Evolutionary conservation across 2,797 vertebrate genomes (phyloP), one percentile per base, ranked within the genome.

Genomic region (Mormyrus hasselquistii): DNA sequence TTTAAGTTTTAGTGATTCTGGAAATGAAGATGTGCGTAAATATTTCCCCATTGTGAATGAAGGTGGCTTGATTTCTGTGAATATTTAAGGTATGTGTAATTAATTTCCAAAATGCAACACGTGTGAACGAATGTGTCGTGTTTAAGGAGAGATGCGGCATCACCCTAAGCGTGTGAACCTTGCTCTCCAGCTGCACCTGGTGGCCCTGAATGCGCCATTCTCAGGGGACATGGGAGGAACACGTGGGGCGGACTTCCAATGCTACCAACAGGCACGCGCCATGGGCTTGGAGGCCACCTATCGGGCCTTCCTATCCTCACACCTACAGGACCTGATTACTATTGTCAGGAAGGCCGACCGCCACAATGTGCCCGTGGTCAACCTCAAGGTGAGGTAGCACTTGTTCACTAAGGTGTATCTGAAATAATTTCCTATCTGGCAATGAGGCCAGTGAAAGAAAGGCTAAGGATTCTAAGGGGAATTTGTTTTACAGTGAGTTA

Each of bases 231-330:
- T 99, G 92, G 92, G 95, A 90, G 96, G 96, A 0, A 93, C 95
- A 1, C 90, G 95, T 86, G 89, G 82, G 3, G 97, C 96, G 0
- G 98, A 99, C 92, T 95, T 95, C 82, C 96, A 98, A 93, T 99
- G 98, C 89, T 97, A 98, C 59, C 95, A 96, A 90, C 98, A 99
- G 91, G 97, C 98, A 89, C 97, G 97, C 86, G 97, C 96, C 0
- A 97, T 98, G 73, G 98, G 98, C 3, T 93, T 99, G 88, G 62
- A 93, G 0, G 95, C 97, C 0, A 97, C 97, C 89, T 99, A 98
- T 87, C 95, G 97, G 41, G 98, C 98, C 6, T 99, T 99, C 92
- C 93, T 99, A 44, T 99, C 98, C 0, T 97, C 98, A 0, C 96
- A 97, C 87, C 88, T 97, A 91, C 96, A 97, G 93, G 96, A 97